These are phyloP conservation scores for Cryptocheilus praepositus DNA, from an alignment of 2,888 invertebrate species.

Conservation along the genomic window DNA sequence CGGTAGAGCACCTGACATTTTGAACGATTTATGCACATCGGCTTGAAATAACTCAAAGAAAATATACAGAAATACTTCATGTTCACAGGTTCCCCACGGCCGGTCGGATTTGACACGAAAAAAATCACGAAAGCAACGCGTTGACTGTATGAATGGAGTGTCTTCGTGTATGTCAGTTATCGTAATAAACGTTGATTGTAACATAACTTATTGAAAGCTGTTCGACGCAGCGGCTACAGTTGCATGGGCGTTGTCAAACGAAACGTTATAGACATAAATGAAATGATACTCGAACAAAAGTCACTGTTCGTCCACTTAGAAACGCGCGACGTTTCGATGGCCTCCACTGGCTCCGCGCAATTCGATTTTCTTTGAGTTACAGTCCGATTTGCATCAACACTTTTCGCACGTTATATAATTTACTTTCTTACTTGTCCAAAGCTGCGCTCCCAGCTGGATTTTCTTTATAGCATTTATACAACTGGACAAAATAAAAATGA, in stretches of 20 bases:
- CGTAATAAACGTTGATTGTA: too few species aligned
- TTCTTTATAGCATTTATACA: conserved; percentile 31
- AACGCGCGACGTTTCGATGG: too few species aligned
- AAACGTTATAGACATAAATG: too few species aligned
- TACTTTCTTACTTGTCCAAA: conserved; percentile 46
- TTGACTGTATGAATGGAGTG: neutral
- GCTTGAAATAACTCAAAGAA: conserved; percentile 43
- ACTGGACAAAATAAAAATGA: conserved; percentile 52
- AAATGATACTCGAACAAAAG: neutral
- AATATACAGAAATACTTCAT: conserved; percentile 13
- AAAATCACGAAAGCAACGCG: neutral
- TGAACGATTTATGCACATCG: conserved; percentile 35
- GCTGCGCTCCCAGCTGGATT: conserved; percentile 59
- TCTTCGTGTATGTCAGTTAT: too few species aligned
- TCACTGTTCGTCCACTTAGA: neutral
- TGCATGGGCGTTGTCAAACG: too few species aligned
- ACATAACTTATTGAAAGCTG: too few species aligned
- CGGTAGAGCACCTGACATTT: conserved; percentile 55
- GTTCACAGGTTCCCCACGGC: neutral
- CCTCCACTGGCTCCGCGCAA: conserved; percentile 2
- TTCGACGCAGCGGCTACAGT: too few species aligned
- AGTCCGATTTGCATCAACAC: conserved; percentile 34
- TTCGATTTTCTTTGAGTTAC: conserved; percentile 51
- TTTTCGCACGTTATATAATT: conserved; percentile 44
- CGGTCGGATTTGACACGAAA: neutral